Conservation (phyloP, 2,797 vertebrate genomes). For the Menidia menidia region DNA sequence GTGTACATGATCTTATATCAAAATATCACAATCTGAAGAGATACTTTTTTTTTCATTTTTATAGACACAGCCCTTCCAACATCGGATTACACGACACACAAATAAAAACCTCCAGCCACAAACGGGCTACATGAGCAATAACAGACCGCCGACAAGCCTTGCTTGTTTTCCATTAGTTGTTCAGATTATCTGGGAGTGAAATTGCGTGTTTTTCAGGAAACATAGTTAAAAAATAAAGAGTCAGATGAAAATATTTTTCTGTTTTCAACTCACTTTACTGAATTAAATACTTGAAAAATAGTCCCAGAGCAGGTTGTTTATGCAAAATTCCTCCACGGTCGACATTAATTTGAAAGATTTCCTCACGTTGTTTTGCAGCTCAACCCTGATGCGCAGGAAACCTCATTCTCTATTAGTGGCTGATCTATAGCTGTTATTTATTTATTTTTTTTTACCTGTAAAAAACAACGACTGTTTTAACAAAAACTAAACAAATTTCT, state of each 20-base stretch:
- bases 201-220: conserved; percentile 1
- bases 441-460: not conserved
- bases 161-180: conserved; percentile 5
- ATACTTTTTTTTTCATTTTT: not conserved
- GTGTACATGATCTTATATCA: conserved; percentile 16
- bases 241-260: not conserved
- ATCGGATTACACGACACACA: conserved; percentile 18
- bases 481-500: no score
- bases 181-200: not conserved
- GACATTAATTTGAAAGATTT: not conserved
- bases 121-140: not conserved
- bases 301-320: not conserved
- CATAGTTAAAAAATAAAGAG: not conserved
- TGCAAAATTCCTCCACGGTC: not conserved
- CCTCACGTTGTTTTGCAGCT: not conserved
- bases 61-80: not conserved
- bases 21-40: conserved; percentile 1
- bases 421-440: no score
- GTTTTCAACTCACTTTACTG: conserved; percentile 3
- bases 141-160: not conserved
- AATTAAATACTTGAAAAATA: not conserved
- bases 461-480: rapidly evolving
- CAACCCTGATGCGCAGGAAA: not conserved
- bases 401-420: not conserved
- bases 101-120: not conserved